Conservation (phyloP, 2,888 invertebrate species). For the Cerceris rybyensis region DNA sequence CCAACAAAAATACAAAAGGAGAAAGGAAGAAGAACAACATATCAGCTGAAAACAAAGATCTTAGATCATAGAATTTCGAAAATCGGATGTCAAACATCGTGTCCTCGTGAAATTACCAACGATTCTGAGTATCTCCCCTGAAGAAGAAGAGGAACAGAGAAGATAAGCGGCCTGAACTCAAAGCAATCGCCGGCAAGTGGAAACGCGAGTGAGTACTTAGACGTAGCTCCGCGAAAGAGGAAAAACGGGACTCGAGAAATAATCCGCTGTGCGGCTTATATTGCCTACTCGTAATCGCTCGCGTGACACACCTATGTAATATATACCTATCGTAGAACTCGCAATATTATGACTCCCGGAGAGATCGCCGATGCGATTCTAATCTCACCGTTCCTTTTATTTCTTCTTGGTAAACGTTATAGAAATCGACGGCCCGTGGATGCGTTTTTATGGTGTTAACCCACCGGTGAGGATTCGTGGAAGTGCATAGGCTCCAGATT, state of each 20-base stretch:
- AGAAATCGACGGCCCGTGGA: conserved; percentile 29
- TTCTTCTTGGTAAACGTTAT: conserved; percentile 12
- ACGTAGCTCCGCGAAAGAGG: conserved; percentile 5
- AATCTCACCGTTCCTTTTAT: conserved; percentile 51
- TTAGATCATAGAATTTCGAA: no score
- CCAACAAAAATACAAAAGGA: no score
- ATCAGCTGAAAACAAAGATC: no score
- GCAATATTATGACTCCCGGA: conserved; percentile 44
- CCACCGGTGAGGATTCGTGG: background rate
- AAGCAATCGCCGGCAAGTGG: conserved; percentile 9
- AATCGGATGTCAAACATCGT: no score
- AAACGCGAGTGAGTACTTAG: conserved; percentile 3
- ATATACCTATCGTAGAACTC: conserved; percentile 7
- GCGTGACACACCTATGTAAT: conserved; percentile 53
- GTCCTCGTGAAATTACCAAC: no score
- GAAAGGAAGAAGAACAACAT: no score
- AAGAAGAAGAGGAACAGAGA: background rate
- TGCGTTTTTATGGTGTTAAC: background rate
- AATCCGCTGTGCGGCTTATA: conserved; percentile 43
- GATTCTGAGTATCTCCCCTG: no score
- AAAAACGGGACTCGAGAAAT: conserved; percentile 54
- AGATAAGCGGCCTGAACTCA: background rate
- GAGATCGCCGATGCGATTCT: conserved; percentile 50
- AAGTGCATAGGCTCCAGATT: no score
- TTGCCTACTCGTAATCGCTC: conserved; percentile 39